A percentile compares a stretch with the other conserved stretches of the same genome.
These are phyloP conservation scores for Castor canadensis DNA, from an alignment of 2,113 vertebrate species.

Conservation along the genomic window DNA sequence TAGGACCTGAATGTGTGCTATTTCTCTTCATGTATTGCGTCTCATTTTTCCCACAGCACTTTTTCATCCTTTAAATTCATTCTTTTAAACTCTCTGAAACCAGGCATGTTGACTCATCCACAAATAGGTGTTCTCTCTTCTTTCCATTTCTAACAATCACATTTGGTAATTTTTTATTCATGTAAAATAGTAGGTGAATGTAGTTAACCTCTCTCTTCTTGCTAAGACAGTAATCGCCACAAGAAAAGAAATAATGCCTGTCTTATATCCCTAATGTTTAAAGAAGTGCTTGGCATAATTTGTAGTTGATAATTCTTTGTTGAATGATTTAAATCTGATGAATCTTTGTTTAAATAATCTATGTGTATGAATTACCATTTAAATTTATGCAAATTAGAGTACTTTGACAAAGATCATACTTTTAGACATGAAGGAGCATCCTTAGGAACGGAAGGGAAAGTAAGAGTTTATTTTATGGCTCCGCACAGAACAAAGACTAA, in stretches of 20 bases:
- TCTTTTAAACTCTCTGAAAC: not conserved
- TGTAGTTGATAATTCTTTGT: not conserved
- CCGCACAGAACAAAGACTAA: not conserved
- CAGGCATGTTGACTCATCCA: not conserved
- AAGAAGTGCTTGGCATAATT: not conserved
- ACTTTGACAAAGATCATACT: not conserved
- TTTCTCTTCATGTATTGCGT: not conserved
- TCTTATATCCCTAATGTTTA: not conserved
- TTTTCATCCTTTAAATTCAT: not conserved
- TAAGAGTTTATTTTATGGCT: not conserved
- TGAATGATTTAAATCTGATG: not conserved
- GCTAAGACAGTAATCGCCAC: not conserved
- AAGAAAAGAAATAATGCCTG: not conserved
- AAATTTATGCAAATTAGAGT: not conserved
- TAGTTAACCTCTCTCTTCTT: not conserved
- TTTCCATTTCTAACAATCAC: not conserved
- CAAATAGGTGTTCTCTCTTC: not conserved
- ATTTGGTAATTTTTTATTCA: not conserved
- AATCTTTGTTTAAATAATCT: not conserved
- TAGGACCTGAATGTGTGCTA: not conserved
- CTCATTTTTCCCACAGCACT: not conserved
- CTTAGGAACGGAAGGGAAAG: not conserved
- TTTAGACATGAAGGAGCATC: not conserved
- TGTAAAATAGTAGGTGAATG: slow-evolving; percentile 7
- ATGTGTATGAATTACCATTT: not conserved